phyloP scores from a whole-genome alignment of 1,140 invertebrate species.

The Venustaconcha ellipsiformis region DNA sequence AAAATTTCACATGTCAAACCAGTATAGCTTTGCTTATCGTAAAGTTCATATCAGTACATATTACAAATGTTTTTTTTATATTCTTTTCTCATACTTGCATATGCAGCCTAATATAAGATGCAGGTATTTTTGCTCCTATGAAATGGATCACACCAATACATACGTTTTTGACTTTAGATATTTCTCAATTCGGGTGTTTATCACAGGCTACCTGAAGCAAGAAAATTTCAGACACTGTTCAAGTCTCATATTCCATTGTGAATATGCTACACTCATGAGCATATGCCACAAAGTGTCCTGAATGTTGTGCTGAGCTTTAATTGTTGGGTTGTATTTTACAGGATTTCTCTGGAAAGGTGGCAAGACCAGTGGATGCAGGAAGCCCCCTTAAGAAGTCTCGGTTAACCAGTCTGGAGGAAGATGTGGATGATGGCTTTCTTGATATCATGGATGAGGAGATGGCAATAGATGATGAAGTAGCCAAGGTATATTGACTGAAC shows the following conservation, averaged over 20 bases:
- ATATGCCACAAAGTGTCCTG: background rate
- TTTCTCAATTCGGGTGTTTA: background rate
- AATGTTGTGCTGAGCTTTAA: background rate
- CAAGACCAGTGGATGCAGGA: conserved; percentile 8
- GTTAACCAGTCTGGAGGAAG: conserved; percentile 72
- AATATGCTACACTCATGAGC: background rate
- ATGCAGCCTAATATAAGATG: too few species aligned
- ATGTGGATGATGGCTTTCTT: conserved; percentile 75
- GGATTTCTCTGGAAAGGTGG: conserved; percentile 42
- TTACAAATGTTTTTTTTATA: too few species aligned
- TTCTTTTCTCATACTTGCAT: too few species aligned
- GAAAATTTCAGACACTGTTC: too few species aligned
- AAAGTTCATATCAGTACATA: too few species aligned
- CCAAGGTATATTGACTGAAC: background rate
- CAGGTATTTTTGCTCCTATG: too few species aligned
- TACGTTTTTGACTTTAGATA: background rate
- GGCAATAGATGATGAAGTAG: conserved; percentile 47
- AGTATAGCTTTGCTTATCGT: too few species aligned
- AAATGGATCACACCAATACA: too few species aligned
- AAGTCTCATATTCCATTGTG: too few species aligned
- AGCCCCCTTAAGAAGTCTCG: conserved; percentile 51
- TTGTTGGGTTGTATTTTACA: conserved; percentile 9
- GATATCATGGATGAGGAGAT: conserved; percentile 77
- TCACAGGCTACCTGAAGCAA: background rate
- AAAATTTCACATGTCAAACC: too few species aligned